Evolutionary conservation across 2,113 vertebrate species (phyloP).

Genomic region (Oxyruncus cristatus): DNA sequence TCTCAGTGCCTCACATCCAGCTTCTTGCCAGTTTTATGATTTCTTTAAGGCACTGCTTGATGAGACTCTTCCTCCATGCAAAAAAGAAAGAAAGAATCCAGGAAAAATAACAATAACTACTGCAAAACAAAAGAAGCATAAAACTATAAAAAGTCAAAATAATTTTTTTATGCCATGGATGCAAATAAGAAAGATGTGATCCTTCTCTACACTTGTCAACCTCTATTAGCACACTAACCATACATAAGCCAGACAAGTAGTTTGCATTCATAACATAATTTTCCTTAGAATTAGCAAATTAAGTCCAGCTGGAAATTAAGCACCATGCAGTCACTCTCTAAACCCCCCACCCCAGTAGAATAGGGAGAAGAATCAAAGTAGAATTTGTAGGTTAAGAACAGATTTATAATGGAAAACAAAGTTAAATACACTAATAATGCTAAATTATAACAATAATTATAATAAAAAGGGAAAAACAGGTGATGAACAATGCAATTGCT

Average conservation of each 20-base stretch:
- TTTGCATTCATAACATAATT: neutral
- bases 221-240: neutral
- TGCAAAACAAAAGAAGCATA: neutral
- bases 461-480: neutral
- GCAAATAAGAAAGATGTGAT: neutral
- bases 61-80: neutral
- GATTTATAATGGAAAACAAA: neutral
- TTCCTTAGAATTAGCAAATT: neutral
- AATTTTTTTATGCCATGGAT: neutral
- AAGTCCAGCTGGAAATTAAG: neutral
- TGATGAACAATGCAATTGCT: neutral
- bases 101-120: neutral
- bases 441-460: neutral
- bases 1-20: neutral
- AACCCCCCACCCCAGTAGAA: neutral
- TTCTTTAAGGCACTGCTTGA: neutral
- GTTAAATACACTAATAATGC: neutral
- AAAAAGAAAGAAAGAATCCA: no score
- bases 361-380: neutral
- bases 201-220: neutral
- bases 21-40: neutral
- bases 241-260: neutral
- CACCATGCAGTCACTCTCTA: neutral
- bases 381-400: neutral
- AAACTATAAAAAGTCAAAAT: neutral